Conservation (phyloP, 2,888 invertebrate species). For the Parelbella ahira region DNA sequence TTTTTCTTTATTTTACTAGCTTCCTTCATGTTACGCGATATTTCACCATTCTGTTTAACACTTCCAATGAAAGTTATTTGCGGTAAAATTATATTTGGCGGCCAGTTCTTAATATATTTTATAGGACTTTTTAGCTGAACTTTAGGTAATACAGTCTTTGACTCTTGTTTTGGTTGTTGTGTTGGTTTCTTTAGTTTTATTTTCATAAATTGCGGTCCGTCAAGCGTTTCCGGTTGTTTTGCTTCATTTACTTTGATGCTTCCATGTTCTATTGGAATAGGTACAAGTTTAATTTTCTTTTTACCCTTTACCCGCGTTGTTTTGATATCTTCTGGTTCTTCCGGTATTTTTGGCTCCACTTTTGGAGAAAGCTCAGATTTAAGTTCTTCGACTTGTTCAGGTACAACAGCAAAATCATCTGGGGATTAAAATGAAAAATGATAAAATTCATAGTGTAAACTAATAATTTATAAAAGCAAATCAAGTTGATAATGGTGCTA, state of each 20-base stretch:
- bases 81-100: conserved; percentile 78
- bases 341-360: background rate
- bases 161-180: conserved; percentile 69
- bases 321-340: conserved; percentile 26
- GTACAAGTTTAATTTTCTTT: conserved; percentile 50
- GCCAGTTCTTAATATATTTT: conserved; percentile 81
- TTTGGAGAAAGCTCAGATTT: too few species aligned
- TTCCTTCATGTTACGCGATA: conserved; percentile 86
- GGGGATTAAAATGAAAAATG: too few species aligned
- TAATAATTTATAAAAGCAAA: too few species aligned
- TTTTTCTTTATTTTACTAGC: conserved; percentile 82
- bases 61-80: conserved; percentile 77
- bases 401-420: too few species aligned
- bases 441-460: too few species aligned
- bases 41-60: conserved; percentile 81
- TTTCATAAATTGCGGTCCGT: conserved; percentile 82
- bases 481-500: too few species aligned
- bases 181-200: conserved; percentile 84
- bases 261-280: conserved; percentile 82
- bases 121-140: conserved; percentile 86
- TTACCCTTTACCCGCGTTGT: background rate
- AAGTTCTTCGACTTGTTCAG: too few species aligned
- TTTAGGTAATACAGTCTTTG: conserved; percentile 78
- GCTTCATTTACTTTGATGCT: conserved; percentile 81
- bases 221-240: conserved; percentile 79